Percentiles rank a stretch among this genome's conserved stretches.
Conservation (phyloP, 2,888 invertebrate genomes). For the Amblyteles armatorius region DNA sequence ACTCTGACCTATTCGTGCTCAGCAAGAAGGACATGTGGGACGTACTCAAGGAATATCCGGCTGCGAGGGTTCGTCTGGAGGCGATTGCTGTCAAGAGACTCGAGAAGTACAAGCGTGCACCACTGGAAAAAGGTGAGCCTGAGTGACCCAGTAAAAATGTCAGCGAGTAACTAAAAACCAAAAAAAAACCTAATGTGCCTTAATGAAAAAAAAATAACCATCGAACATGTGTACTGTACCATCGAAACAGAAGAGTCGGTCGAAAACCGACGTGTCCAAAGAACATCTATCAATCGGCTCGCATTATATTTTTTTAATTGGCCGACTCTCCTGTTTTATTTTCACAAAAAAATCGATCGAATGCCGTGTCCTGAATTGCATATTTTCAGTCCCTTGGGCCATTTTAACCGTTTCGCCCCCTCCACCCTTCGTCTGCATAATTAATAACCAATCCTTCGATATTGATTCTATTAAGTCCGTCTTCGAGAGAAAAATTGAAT, state of each 20-base stretch:
- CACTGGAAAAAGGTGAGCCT: conserved; percentile 93
- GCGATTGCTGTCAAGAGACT: conserved; percentile 98
- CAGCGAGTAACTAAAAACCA: conserved; percentile 8
- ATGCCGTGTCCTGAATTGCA: not conserved
- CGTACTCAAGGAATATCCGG: conserved; percentile 98
- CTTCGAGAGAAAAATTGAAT: not conserved
- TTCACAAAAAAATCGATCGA: not conserved
- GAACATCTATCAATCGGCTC: not conserved
- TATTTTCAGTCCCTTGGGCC: not conserved
- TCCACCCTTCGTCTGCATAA: not conserved
- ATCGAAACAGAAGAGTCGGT: no score
- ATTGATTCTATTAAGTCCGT: not conserved
- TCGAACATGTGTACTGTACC: not conserved
- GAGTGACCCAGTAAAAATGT: not conserved
- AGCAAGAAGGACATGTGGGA: conserved; percentile 99
- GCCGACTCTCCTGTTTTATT: not conserved
- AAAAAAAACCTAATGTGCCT: not conserved
- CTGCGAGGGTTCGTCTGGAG: conserved; percentile 96
- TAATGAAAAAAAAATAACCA: not conserved
- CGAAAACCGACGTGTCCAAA: not conserved
- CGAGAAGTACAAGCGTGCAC: conserved; percentile 98
- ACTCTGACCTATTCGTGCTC: conserved; percentile 99
- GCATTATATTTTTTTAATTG: not conserved
- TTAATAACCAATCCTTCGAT: not conserved
- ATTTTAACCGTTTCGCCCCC: not conserved